Conservation (phyloP, 2,888 invertebrate species). For the Aethes cnicana region DNA sequence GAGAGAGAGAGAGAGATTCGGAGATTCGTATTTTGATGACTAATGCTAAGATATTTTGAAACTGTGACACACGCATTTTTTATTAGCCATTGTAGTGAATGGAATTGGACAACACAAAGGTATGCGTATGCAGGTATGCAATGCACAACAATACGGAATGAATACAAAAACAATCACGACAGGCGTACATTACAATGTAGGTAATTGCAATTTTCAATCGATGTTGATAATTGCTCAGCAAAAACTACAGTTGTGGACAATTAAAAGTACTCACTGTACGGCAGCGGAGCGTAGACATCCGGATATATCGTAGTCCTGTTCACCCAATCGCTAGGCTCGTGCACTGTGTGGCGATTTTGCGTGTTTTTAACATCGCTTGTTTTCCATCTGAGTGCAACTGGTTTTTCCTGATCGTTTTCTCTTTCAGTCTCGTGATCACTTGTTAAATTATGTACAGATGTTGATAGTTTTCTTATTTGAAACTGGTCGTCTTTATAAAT, state of each 20-base stretch:
- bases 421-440: slow-evolving; percentile 31
- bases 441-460: slow-evolving; percentile 43
- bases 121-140: no score
- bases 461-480: slow-evolving; percentile 33
- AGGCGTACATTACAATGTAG: slow-evolving; percentile 17
- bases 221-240: slow-evolving; percentile 19
- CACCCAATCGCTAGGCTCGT: slow-evolving; percentile 67
- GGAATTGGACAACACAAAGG: slow-evolving; percentile 3
- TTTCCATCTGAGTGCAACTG: slow-evolving; percentile 49
- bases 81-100: slow-evolving; percentile 17
- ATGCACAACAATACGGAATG: slow-evolving; percentile 22
- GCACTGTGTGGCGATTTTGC: slow-evolving; percentile 64
- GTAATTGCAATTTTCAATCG: slow-evolving; percentile 10
- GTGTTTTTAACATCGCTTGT: slow-evolving; percentile 43
- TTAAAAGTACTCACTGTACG: slow-evolving; percentile 87
- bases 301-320: slow-evolving; percentile 84
- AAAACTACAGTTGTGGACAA: slow-evolving; percentile 24
- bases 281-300: slow-evolving; percentile 88
- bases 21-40: no score
- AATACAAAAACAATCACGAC: slow-evolving; percentile 22
- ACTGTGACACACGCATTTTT: no score
- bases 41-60: no score
- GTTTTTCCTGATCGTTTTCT: slow-evolving; percentile 38
- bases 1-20: no score
- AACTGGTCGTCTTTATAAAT: slow-evolving; percentile 27